Conservation (phyloP, 2,797 vertebrate genomes). For the Sciurus carolinensis region DNA sequence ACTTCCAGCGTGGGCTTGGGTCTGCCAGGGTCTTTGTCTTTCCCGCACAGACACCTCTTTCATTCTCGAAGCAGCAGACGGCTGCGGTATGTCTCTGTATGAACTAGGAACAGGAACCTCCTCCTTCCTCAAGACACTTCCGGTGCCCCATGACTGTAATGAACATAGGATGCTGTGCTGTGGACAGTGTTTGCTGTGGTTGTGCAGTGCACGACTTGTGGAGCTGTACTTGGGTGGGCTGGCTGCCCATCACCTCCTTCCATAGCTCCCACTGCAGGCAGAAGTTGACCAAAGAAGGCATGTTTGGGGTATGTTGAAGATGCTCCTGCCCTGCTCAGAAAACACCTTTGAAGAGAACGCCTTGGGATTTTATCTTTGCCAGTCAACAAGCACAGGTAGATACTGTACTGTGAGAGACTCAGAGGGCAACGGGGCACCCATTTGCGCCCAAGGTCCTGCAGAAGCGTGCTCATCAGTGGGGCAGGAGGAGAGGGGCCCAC, state of each 20-base stretch:
- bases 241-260: fast-evolving
- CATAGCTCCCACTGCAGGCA: background rate
- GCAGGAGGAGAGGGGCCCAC: background rate
- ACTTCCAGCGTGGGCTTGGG: fast-evolving
- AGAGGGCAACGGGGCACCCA: fast-evolving
- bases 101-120: background rate
- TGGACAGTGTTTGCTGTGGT: background rate
- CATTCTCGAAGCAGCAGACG: fast-evolving
- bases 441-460: background rate
- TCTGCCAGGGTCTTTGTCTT: background rate
- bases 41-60: fast-evolving
- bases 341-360: background rate
- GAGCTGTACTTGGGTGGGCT: background rate
- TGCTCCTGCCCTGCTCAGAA: background rate
- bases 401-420: fast-evolving
- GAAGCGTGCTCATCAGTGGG: fast-evolving
- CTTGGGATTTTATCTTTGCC: background rate
- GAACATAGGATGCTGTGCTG: fast-evolving
- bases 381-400: background rate
- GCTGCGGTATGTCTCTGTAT: background rate
- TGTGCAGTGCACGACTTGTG: fast-evolving
- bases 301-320: fast-evolving
- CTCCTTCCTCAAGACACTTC: background rate
- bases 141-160: fast-evolving
- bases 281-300: background rate